A percentile compares a stretch with the other conserved stretches of the same genome.
Conservation (phyloP, 2,888 invertebrate genomes). For the Stenichneumon culpator region DNA sequence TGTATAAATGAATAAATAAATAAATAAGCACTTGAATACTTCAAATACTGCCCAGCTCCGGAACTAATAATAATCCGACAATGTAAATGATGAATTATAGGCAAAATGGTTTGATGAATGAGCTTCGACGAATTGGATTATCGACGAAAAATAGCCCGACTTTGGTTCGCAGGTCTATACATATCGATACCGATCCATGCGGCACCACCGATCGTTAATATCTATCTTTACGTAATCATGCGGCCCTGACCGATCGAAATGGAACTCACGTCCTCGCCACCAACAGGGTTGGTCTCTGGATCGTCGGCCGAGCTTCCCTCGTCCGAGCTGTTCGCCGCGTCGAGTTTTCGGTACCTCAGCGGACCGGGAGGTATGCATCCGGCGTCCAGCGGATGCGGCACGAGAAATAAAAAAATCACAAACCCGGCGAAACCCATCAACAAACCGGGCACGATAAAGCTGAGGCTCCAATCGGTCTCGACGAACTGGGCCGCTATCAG, state of each 20-base stretch:
- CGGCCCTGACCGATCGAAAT: background rate
- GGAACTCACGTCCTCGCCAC: constrained; percentile 79
- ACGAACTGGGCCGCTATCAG: constrained; percentile 96
- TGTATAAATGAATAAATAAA: too few species aligned
- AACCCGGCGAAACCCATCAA: constrained; percentile 91
- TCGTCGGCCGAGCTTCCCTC: constrained; percentile 76
- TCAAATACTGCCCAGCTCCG: too few species aligned
- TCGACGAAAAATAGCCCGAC: constrained; percentile 8
- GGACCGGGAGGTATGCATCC: constrained; percentile 86
- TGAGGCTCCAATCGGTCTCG: constrained; percentile 94
- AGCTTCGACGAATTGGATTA: background rate
- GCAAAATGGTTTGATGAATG: too few species aligned
- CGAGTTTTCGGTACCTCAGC: constrained; percentile 77
- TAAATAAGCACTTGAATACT: too few species aligned
- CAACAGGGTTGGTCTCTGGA: constrained; percentile 68
- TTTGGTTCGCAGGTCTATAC: background rate
- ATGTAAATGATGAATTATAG: constrained; percentile 2
- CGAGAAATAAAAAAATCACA: constrained; percentile 93
- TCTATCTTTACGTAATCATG: constrained; percentile 5
- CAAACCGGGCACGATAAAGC: constrained; percentile 96
- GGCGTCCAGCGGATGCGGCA: constrained; percentile 93
- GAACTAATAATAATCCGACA: constrained; percentile 1
- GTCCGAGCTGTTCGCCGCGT: constrained; percentile 79
- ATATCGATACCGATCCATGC: constrained; percentile 18
- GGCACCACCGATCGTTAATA: background rate